A percentile compares a stretch with the other conserved stretches of the same genome.
These are phyloP conservation scores for Lagria hirta DNA, from an alignment of 2,888 invertebrate species.

Conservation along the genomic window DNA sequence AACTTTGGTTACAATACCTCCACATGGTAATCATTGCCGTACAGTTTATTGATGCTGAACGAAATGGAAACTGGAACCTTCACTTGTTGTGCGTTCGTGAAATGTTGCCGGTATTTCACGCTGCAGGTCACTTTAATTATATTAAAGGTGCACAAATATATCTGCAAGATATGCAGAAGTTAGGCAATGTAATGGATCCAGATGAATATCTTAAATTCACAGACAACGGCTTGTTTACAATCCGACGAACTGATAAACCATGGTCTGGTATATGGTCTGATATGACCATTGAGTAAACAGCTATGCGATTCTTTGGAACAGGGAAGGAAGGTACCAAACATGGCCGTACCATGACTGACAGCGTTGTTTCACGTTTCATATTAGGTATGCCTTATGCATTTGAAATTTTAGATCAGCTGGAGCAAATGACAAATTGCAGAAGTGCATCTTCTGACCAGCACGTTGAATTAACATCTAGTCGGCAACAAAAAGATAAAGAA, in stretches of 20 bases:
- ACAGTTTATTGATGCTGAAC: slow-evolving; percentile 42
- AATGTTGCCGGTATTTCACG: slow-evolving; percentile 26
- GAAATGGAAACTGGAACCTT: slow-evolving; percentile 39
- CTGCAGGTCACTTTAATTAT: slow-evolving; percentile 21
- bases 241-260: slow-evolving; percentile 31
- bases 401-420: slow-evolving; percentile 35
- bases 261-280: slow-evolving; percentile 35
- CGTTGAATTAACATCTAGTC: slow-evolving; percentile 29
- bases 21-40: slow-evolving; percentile 37
- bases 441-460: slow-evolving; percentile 24
- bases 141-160: slow-evolving; percentile 6
- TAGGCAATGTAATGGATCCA: slow-evolving; percentile 11
- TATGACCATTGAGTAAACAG: slow-evolving; percentile 41
- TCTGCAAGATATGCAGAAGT: slow-evolving; percentile 8
- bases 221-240: slow-evolving; percentile 28
- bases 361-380: slow-evolving; percentile 28
- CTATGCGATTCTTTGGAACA: slow-evolving; percentile 40
- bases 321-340: slow-evolving; percentile 31
- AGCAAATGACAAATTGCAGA: slow-evolving; percentile 11
- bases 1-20: slow-evolving; percentile 41
- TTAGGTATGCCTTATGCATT: slow-evolving; percentile 27
- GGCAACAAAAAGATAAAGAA: background rate
- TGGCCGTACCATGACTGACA: slow-evolving; percentile 27
- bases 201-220: slow-evolving; percentile 14
- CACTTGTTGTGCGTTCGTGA: slow-evolving; percentile 14